A percentile compares a stretch with the other conserved stretches of the same genome.
Evolutionary conservation across 2,888 invertebrate genomes (phyloP).

Genomic region (Hypomecis punctinalis): DNA sequence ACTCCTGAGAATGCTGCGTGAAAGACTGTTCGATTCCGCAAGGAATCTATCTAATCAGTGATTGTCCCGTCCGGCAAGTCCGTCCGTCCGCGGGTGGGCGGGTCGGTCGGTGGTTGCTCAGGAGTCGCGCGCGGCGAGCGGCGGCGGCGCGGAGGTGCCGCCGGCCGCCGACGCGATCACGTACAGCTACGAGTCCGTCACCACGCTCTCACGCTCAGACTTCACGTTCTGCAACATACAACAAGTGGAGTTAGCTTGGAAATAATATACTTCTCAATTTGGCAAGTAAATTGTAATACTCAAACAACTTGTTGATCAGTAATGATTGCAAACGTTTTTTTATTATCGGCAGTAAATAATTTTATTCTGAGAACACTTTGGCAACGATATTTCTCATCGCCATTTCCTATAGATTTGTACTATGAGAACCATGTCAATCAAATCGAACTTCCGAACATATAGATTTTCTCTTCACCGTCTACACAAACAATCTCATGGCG

Average conservation of each 20-base stretch:
- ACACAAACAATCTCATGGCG: too few relatives aligned
- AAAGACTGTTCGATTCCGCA: background rate
- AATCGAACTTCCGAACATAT: too few relatives aligned
- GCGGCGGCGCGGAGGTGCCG: slow-evolving; percentile 42
- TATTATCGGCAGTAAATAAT: too few relatives aligned
- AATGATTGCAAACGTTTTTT: too few relatives aligned
- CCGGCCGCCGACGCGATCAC: slow-evolving; percentile 58
- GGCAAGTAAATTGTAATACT: background rate
- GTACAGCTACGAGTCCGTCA: slow-evolving; percentile 79
- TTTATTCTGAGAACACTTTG: too few relatives aligned
- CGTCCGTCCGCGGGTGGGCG: background rate
- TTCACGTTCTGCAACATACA: slow-evolving; percentile 86
- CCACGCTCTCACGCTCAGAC: slow-evolving; percentile 88
- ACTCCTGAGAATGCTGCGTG: too few relatives aligned
- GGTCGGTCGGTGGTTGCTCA: background rate
- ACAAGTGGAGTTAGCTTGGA: slow-evolving; percentile 3
- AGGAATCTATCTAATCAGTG: background rate
- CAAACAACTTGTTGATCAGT: too few relatives aligned
- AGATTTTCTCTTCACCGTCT: too few relatives aligned
- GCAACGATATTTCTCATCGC: too few relatives aligned
- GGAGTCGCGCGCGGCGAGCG: slow-evolving; percentile 37
- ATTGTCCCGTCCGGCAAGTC: background rate
- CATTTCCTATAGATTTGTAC: too few relatives aligned
- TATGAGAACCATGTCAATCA: too few relatives aligned
- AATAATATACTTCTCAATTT: too few relatives aligned